Percentiles rank a stretch among this genome's conserved stretches.
These are phyloP conservation scores for Macrosoma leucophasiata DNA, from an alignment of 2,888 invertebrate genomes.

Conservation along the genomic window DNA sequence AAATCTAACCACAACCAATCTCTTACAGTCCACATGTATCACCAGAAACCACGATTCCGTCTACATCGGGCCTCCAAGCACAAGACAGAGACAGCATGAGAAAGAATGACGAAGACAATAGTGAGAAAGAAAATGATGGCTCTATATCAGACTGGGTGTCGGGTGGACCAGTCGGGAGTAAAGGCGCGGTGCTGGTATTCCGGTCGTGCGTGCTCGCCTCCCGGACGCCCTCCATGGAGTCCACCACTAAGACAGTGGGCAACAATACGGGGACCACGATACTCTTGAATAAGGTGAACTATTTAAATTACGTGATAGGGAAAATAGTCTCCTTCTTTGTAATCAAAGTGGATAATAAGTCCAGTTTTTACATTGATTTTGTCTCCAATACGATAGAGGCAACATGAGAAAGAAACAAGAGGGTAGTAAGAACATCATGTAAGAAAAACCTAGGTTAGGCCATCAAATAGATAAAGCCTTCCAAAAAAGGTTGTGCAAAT, in stretches of 20 bases:
- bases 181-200: constrained; percentile 80
- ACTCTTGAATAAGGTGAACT: constrained; percentile 53
- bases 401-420: too few species aligned
- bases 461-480: too few species aligned
- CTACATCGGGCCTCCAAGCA: constrained; percentile 62
- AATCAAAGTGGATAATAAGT: too few species aligned
- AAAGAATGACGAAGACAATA: constrained; percentile 57
- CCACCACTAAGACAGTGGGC: constrained; percentile 54
- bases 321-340: too few species aligned
- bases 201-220: constrained; percentile 78
- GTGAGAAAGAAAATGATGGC: constrained; percentile 45
- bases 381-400: too few species aligned
- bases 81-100: constrained; percentile 54
- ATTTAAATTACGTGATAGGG: too few species aligned
- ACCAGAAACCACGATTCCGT: constrained; percentile 60
- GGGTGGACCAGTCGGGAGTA: constrained; percentile 77
- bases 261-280: constrained; percentile 63
- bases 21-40: constrained; percentile 72
- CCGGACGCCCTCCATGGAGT: constrained; percentile 61
- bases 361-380: too few species aligned
- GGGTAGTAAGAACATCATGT: too few species aligned
- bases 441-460: too few species aligned
- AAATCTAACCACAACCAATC: too few species aligned
- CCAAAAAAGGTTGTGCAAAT: too few species aligned
- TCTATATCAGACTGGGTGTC: constrained; percentile 71